These are phyloP conservation scores for Rhagologus leucostigma DNA, from an alignment of 2,113 vertebrate genomes.

Conservation along the genomic window DNA sequence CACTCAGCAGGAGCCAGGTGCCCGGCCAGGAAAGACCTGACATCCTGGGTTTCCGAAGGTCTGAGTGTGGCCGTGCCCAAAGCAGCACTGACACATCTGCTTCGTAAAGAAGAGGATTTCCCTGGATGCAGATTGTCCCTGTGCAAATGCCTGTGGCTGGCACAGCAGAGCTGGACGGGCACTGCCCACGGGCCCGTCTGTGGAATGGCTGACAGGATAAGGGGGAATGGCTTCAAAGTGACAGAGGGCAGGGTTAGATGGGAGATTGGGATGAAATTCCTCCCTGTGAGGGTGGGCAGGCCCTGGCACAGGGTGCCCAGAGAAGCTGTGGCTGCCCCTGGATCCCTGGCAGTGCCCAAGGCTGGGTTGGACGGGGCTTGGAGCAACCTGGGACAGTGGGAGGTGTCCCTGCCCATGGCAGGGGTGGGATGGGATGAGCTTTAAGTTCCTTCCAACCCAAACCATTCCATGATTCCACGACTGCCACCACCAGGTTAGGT, in stretches of 20 bases:
- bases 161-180: rapidly evolving
- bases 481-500: not conserved
- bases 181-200: rapidly evolving
- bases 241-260: not conserved
- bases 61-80: rapidly evolving
- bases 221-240: not conserved
- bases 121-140: not conserved
- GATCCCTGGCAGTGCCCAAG: not conserved
- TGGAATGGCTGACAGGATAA: not conserved
- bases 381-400: not conserved
- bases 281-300: not conserved
- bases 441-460: not conserved
- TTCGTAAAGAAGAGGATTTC: not conserved
- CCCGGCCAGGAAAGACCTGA: not conserved
- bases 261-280: not conserved
- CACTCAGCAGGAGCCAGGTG: not conserved
- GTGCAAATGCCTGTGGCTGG: not conserved
- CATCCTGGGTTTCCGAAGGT: not conserved
- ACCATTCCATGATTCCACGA: not conserved
- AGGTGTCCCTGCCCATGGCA: not conserved
- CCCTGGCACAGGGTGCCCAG: not conserved
- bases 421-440: no score
- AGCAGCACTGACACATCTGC: not conserved
- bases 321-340: not conserved
- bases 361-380: not conserved